Conservation (phyloP, 1,140 invertebrate species). For the Cydia pomonella region DNA sequence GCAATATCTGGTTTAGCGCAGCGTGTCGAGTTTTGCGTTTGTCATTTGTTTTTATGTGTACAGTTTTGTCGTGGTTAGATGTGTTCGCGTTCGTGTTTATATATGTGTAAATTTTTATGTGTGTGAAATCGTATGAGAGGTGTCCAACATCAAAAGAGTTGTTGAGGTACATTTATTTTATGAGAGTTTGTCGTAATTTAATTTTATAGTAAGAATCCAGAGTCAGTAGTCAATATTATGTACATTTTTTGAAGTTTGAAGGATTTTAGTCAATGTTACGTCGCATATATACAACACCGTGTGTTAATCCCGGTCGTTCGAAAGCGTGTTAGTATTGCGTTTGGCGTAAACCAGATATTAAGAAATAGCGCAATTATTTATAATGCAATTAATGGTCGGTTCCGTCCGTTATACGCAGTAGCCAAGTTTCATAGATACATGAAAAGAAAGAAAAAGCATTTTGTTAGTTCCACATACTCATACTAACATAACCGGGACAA, state of each 20-base stretch:
- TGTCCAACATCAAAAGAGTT: not conserved
- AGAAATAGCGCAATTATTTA: conserved; percentile 62
- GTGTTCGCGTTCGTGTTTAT: conserved; percentile 29
- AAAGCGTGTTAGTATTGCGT: conserved; percentile 74
- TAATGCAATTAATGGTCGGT: conserved; percentile 66
- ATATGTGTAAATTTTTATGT: conserved; percentile 1
- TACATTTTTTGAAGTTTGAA: conserved; percentile 30
- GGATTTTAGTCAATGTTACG: conserved; percentile 35
- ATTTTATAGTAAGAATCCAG: not conserved
- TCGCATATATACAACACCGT: conserved; percentile 63
- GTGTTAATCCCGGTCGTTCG: conserved; percentile 54
- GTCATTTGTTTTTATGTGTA: conserved; percentile 29
- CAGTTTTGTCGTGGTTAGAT: conserved; percentile 4
- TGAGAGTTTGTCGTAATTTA: not conserved
- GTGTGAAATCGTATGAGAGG: not conserved
- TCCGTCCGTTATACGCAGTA: conserved; percentile 66
- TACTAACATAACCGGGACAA: conserved; percentile 28
- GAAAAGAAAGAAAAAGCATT: conserved; percentile 82
- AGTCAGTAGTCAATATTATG: conserved; percentile 11
- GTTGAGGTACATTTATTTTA: not conserved
- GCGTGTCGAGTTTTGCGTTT: conserved; percentile 34
- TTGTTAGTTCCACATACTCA: conserved; percentile 77
- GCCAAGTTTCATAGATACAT: conserved; percentile 80
- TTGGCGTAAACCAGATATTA: conserved; percentile 80
- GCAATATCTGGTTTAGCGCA: conserved; percentile 87